Conservation (phyloP, 2,888 invertebrate species). For the Strigamia maritima region DNA sequence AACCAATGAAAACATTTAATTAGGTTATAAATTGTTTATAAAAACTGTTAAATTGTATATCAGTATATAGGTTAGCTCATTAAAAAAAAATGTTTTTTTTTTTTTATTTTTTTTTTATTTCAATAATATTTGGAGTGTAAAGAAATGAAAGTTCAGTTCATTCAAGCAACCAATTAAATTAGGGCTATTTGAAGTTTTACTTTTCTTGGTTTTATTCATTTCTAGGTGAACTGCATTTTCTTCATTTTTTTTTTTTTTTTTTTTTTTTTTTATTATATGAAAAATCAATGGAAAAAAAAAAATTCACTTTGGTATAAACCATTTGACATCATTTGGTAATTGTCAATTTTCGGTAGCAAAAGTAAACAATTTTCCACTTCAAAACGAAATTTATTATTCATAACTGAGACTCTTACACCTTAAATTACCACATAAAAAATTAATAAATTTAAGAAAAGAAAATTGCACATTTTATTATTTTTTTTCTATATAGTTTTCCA, state of each 20-base stretch:
- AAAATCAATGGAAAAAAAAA: neutral
- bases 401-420: no score
- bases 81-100: neutral
- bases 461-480: neutral
- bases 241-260: neutral
- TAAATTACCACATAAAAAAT: neutral
- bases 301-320: no score
- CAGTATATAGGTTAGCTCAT: neutral
- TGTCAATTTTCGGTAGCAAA: no score
- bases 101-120: neutral
- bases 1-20: no score
- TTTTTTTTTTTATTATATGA: neutral
- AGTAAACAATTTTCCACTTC: no score
- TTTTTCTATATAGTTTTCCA: no score
- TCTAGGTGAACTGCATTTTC: neutral
- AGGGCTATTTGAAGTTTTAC: neutral
- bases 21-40: no score
- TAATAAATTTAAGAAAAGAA: neutral
- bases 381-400: no score
- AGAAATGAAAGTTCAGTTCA: neutral
- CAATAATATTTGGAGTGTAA: neutral
- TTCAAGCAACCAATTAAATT: neutral
- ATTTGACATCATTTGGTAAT: no score
- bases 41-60: neutral
- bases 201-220: neutral